Percentiles rank a stretch among this genome's conserved stretches.
phyloP scores from a whole-genome alignment of 2,113 vertebrate genomes.

The Ginglymostoma cirratum region DNA sequence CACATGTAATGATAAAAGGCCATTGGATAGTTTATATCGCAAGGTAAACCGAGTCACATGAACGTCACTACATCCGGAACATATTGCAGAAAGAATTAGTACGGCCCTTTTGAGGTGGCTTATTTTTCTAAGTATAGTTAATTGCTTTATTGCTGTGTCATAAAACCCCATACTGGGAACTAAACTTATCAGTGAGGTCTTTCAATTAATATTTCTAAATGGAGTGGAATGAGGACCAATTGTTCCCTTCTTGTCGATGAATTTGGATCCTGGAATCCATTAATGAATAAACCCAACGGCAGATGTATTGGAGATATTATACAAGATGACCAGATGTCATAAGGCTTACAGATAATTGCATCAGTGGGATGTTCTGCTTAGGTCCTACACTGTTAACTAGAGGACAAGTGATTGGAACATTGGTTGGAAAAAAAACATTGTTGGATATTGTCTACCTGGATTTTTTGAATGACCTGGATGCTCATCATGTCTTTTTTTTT shows the following conservation, averaged over 20 bases:
- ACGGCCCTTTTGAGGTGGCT: background rate
- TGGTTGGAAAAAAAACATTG: background rate
- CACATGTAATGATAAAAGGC: background rate
- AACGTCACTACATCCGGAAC: background rate
- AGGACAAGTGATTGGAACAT: background rate
- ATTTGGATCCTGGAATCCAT: background rate
- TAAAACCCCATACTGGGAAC: background rate
- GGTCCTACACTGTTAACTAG: background rate
- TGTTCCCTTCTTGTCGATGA: background rate
- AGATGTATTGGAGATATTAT: background rate
- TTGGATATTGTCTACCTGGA: background rate
- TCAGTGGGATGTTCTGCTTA: background rate
- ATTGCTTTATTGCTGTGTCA: background rate
- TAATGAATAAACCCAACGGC: background rate
- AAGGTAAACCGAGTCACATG: background rate
- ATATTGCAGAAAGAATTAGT: background rate
- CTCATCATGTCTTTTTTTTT: too few species aligned
- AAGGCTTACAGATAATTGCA: background rate
- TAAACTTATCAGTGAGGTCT: background rate
- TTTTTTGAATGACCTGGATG: background rate
- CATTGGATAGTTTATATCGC: background rate
- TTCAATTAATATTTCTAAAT: background rate
- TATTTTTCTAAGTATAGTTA: background rate
- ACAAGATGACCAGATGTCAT: background rate
- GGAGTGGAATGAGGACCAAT: background rate